Evolutionary conservation across 2,888 invertebrate species (phyloP), one percentile per base, ranked within the genome.

Genomic region (Apamea epomidion): DNA sequence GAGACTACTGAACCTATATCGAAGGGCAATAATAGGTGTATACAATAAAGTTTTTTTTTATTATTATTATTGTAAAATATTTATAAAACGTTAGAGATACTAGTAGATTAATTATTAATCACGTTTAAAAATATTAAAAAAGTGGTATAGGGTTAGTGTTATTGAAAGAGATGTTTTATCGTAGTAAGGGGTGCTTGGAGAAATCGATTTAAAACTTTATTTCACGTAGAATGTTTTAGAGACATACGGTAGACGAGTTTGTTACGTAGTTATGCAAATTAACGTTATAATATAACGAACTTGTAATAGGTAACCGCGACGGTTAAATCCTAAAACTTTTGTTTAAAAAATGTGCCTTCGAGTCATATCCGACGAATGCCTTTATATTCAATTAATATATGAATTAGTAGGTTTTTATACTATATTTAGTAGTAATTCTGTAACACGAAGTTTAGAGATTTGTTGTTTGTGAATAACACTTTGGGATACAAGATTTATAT

Each of bases 281-380:
- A 91, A 94, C 76, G 54, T 81, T 84, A 84, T 74, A 78, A 78
- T 84, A 78, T 76, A 84, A 84, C 84, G 80, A 90, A 88, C 89
- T 92, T 92, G 93, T 91, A 90, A 92, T 92, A 90, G 82, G 81
- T 87, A 87, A 87, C 89, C 85, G 78, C 45, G 84, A 85, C 90
- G 92, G 92, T 91, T 92, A 71, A 72, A 65, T 76, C 64, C 91
- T 90, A 92, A n/a, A 58, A 91, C 90, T 91, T 92, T 92, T 92
- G 92, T 90, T 94, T 93, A 90, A 91, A 93, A 93, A 91, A 92
- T 94, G 96, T 97, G 97, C 97, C 97, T 97, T 97, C 93, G 92
- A 95, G 95, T 96, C 96, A 97, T 96, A 96, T 96, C 96, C 92
- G 93, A 96, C 94, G 94, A 93, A 94, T 95, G 96, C 96, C 96